phyloP scores from a whole-genome alignment of 2,113 vertebrate species.

The Ciconia boyciana region DNA sequence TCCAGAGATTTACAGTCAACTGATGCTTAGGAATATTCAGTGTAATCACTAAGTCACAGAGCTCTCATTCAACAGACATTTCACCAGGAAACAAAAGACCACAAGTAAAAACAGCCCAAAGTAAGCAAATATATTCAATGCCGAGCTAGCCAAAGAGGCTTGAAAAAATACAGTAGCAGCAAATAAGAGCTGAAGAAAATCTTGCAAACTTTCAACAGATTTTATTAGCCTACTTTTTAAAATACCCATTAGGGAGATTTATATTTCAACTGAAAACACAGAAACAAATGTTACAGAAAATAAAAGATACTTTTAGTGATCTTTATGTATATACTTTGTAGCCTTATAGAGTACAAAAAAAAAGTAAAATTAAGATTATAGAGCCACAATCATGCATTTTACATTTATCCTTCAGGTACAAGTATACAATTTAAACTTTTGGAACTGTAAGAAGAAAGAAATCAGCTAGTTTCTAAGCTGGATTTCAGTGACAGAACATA shows the following conservation, averaged over 20 bases:
- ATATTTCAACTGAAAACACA: background rate
- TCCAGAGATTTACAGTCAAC: background rate
- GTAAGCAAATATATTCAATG: background rate
- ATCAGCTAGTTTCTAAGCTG: background rate
- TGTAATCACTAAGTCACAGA: background rate
- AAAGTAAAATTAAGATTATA: background rate
- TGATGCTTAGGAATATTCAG: background rate
- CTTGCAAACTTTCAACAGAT: background rate
- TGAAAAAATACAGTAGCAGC: background rate
- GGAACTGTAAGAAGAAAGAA: background rate
- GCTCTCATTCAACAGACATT: background rate
- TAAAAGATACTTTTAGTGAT: background rate
- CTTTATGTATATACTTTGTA: background rate
- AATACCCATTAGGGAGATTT: background rate
- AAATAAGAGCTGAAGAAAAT: background rate
- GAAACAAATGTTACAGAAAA: background rate
- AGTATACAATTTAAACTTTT: background rate
- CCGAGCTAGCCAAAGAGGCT: background rate
- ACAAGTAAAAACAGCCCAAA: background rate
- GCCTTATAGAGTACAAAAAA: background rate
- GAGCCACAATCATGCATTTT: background rate
- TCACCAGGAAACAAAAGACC: background rate
- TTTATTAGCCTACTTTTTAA: background rate
- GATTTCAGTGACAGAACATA: background rate
- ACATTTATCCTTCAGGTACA: background rate